phyloP scores from a whole-genome alignment of 2,113 vertebrate genomes.

The Eptesicus fuscus region DNA sequence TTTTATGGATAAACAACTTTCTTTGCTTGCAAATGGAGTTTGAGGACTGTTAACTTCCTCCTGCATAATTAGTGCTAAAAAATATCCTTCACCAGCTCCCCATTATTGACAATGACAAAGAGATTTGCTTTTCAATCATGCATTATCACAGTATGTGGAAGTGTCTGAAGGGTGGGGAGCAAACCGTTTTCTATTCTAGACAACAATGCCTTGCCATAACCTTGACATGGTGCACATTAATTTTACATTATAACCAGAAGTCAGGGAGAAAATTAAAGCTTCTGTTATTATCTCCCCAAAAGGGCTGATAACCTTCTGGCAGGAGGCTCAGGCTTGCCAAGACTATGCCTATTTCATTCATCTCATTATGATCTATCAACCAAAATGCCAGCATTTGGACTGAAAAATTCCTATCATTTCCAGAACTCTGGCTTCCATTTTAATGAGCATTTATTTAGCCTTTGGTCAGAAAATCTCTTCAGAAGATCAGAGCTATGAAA shows the following conservation, averaged over 20 bases:
- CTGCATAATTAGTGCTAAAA: slow-evolving; percentile 47
- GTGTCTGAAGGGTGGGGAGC: slow-evolving; percentile 16
- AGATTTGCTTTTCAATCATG: slow-evolving; percentile 71
- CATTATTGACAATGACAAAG: slow-evolving; percentile 66
- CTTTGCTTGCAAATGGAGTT: slow-evolving; percentile 51
- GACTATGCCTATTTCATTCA: neutral
- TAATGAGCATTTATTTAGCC: slow-evolving; percentile 54
- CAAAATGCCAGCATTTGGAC: neutral
- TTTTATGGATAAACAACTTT: slow-evolving; percentile 30
- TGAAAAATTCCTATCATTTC: slow-evolving; percentile 21
- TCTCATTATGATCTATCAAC: slow-evolving; percentile 13
- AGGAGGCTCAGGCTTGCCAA: neutral
- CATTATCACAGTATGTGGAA: slow-evolving; percentile 27
- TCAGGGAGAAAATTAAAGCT: slow-evolving; percentile 65
- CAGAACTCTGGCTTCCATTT: slow-evolving; percentile 37
- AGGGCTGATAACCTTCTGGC: slow-evolving; percentile 51
- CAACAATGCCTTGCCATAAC: slow-evolving; percentile 12
- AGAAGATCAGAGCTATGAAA: slow-evolving; percentile 37
- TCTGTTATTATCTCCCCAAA: slow-evolving; percentile 55
- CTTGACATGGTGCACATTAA: slow-evolving; percentile 68
- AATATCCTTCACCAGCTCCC: slow-evolving; percentile 9
- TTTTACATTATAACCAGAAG: slow-evolving; percentile 66
- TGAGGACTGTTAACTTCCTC: slow-evolving; percentile 61
- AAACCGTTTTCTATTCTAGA: slow-evolving; percentile 56
- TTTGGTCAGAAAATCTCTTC: slow-evolving; percentile 46